A percentile compares a stretch with the other conserved stretches of the same genome.
phyloP scores from a whole-genome alignment of 2,888 invertebrate species.

The Eledone cirrhosa region DNA sequence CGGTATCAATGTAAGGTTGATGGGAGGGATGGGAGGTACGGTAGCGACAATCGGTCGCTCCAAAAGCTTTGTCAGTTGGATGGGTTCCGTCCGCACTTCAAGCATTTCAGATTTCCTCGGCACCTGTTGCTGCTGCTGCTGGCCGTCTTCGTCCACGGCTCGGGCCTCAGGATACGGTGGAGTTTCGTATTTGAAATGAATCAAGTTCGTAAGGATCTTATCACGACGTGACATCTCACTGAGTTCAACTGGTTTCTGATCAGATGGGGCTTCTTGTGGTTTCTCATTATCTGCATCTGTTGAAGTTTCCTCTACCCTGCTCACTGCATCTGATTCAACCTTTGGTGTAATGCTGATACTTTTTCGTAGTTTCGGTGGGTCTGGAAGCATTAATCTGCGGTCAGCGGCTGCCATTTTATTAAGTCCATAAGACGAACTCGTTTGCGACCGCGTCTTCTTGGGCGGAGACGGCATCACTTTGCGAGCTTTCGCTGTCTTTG shows the following conservation, averaged over 20 bases:
- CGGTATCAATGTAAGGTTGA: too few relatives aligned
- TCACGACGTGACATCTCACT: not conserved
- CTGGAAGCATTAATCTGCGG: not conserved
- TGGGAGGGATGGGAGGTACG: too few relatives aligned
- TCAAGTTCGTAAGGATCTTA: not conserved
- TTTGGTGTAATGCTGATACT: too few relatives aligned
- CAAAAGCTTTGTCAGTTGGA: constrained; percentile 7
- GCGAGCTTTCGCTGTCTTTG: constrained; percentile 4
- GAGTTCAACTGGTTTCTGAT: too few relatives aligned
- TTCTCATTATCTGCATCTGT: not conserved
- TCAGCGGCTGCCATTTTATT: not conserved
- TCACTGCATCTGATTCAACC: not conserved
- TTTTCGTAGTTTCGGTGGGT: too few relatives aligned
- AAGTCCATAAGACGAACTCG: not conserved
- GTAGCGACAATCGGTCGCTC: not conserved
- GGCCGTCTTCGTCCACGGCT: too few relatives aligned
- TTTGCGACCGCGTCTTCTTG: not conserved
- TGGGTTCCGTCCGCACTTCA: constrained; percentile 1
- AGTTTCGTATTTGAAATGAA: not conserved
- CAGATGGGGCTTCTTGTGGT: too few relatives aligned
- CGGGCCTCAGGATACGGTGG: too few relatives aligned
- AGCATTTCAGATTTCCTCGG: not conserved
- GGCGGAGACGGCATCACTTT: not conserved
- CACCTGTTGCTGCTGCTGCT: too few relatives aligned
- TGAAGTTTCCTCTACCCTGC: not conserved